Evolutionary conservation across 2,113 vertebrate species (phyloP).

Genomic region (Alligator mississippiensis): DNA sequence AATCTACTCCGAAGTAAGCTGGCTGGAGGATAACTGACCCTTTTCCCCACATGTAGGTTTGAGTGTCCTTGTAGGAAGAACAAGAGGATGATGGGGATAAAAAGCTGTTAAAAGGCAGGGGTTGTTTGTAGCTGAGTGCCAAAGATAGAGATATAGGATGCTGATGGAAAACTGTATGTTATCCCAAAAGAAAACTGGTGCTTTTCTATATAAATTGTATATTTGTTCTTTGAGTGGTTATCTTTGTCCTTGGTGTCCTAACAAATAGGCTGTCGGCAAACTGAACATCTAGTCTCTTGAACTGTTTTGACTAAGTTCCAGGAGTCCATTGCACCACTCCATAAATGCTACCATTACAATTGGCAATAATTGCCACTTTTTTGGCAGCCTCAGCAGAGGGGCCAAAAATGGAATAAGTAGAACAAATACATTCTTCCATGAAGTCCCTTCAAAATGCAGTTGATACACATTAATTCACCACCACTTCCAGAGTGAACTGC

Average conservation of each 20-base stretch:
- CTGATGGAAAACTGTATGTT: not conserved
- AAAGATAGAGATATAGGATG: not conserved
- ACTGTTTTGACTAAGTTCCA: not conserved
- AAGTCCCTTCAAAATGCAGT: constrained; percentile 33
- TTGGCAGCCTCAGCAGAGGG: not conserved
- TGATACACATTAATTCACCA: constrained; percentile 7
- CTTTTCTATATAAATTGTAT: not conserved
- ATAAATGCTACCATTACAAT: constrained; percentile 15
- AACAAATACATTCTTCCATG: constrained; percentile 34
- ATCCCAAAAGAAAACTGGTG: not conserved
- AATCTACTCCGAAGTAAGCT: not conserved
- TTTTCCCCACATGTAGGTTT: not conserved
- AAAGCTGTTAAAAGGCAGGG: not conserved
- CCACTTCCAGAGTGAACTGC: not conserved
- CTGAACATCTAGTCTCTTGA: constrained; percentile 7
- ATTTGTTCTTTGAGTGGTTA: not conserved
- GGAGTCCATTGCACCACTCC: not conserved
- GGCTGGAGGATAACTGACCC: not conserved
- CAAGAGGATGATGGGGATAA: not conserved
- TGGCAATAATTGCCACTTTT: constrained; percentile 11
- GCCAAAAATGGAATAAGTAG: constrained; percentile 20
- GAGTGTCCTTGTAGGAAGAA: not conserved
- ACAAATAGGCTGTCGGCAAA: not conserved
- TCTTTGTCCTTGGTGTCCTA: constrained; percentile 19
- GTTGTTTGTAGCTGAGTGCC: no score